Evolutionary conservation across 2,113 vertebrate genomes (phyloP).

Genomic region (Gadus macrocephalus): DNA sequence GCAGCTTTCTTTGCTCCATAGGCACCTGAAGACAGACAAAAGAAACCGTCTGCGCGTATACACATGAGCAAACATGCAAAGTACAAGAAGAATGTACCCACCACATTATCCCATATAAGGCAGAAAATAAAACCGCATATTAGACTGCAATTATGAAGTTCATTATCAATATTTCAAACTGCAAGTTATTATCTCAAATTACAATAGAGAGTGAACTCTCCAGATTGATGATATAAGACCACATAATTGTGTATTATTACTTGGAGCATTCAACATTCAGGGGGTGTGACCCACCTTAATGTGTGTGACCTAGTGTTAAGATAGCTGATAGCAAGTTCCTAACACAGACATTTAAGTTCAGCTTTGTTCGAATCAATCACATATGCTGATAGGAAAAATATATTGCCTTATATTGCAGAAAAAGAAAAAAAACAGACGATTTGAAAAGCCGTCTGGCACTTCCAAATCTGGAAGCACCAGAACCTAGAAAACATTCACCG

Average conservation of each 20-base stretch:
- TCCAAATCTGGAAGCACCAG: too few species aligned
- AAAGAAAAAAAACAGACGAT: not conserved
- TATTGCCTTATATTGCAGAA: not conserved
- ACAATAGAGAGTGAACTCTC: not conserved
- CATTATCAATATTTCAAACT: not conserved
- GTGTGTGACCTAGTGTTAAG: slow-evolving; percentile 4
- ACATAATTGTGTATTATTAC: slow-evolving; percentile 17
- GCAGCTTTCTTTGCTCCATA: slow-evolving; percentile 78
- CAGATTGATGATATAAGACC: slow-evolving; percentile 10
- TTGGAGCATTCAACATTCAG: slow-evolving; percentile 4
- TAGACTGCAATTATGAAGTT: slow-evolving; percentile 1
- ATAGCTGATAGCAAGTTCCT: not conserved
- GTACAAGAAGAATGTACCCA: not conserved
- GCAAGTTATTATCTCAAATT: not conserved
- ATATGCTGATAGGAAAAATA: not conserved
- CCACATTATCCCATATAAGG: not conserved
- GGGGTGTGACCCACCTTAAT: not conserved
- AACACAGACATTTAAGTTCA: not conserved
- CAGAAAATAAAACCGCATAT: not conserved
- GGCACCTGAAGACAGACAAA: slow-evolving; percentile 71
- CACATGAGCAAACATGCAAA: not conserved
- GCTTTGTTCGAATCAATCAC: not conserved
- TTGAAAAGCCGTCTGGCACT: too few species aligned
- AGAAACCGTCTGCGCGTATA: not conserved
- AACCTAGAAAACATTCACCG: too few species aligned